Evolutionary conservation across 2,888 invertebrate species (phyloP), one percentile per base, ranked within the genome.

Genomic region (Synergus itoensis): DNA sequence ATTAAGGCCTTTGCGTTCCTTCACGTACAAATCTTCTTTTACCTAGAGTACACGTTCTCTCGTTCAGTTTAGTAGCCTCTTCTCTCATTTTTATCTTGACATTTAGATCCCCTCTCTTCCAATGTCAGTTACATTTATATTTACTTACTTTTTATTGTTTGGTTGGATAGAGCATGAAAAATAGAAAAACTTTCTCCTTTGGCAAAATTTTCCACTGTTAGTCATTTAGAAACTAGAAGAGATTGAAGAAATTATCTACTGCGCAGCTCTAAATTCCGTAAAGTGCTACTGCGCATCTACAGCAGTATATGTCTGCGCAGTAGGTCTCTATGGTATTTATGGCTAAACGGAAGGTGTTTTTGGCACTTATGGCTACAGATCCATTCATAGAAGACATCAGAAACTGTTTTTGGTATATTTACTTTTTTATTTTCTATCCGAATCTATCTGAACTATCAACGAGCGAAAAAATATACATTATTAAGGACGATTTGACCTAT

Each of bases 21-120:
- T 28, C 73, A 53, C 73, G 73, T 73, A 53, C n/a, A 1, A n/a
- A 53, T 16, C 11, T 73, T 53, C 48, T 53, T 73, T 69, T 45
- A 1, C 67, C 41, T 65, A n/a, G 8, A 9, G 21, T 43, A 18
- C 41, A 65, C 41, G 41, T 65, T 65, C 41, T n/a, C n/a, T 40
- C 67, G 45, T 67, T 67, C 41, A 67, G 45, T 45, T 67, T 67
- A 45, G 43, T 67, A 45, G 45, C 28, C 36, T 36, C 36, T 48
- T 53, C 14, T n/a, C 36, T 48, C 48, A 48, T 48, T 73, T 36
- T 53, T 36, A 73, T 69, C 48, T 48, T 21, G 2, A 16, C 14
- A 21, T 2, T 45, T 21, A 69, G n/a, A 28, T 28, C 65, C 40
- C 4, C 7, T 28, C 16, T 63, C 16, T 62, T 62, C 28, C 14